Percentiles rank a stretch among this genome's conserved stretches.
These are phyloP conservation scores for Gobio occitaniae DNA, from an alignment of 2,797 vertebrate genomes.

Conservation along the genomic window DNA sequence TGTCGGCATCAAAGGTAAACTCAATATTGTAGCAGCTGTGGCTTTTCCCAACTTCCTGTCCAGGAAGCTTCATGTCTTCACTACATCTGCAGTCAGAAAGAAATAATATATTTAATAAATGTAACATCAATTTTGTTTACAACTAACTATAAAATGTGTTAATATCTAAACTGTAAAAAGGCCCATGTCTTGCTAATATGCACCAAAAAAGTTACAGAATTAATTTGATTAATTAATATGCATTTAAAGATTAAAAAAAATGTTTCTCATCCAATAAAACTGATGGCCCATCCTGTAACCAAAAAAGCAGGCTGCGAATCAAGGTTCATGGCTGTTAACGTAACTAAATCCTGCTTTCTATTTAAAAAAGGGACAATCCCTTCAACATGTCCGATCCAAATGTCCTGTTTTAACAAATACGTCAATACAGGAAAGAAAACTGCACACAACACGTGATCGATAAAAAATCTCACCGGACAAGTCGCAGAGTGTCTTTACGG, in stretches of 20 bases:
- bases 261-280: background rate
- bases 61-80: slow-evolving; percentile 89
- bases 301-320: background rate
- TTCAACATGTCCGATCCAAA: background rate
- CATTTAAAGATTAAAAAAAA: background rate
- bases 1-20: slow-evolving; percentile 95
- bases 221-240: background rate
- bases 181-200: background rate
- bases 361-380: background rate
- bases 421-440: background rate
- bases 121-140: background rate
- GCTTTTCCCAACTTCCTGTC: slow-evolving; percentile 84
- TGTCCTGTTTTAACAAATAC: background rate
- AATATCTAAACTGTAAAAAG: too few relatives aligned
- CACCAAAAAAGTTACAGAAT: background rate
- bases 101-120: background rate
- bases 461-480: slow-evolving; percentile 84
- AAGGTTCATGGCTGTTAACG: background rate
- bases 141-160: background rate
- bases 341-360: background rate
- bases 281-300: background rate
- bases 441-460: background rate
- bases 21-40: slow-evolving; percentile 93
- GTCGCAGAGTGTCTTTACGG: slow-evolving; percentile 95
- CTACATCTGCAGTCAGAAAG: slow-evolving; percentile 79